Evolutionary conservation across 2,888 invertebrate species (phyloP).

Genomic region (Cryptus armator): DNA sequence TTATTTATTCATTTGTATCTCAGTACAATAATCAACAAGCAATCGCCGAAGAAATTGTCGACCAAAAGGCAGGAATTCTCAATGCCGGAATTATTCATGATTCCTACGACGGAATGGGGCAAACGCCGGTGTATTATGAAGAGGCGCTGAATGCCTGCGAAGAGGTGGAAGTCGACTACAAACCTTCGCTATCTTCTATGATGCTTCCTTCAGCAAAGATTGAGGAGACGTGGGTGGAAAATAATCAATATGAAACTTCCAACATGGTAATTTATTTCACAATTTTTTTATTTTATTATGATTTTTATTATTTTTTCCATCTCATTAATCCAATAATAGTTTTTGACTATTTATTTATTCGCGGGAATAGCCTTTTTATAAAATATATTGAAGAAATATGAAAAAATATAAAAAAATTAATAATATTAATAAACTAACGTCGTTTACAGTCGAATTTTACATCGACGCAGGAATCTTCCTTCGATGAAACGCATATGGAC

Average conservation of each 20-base stretch:
- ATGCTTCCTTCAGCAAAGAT: slow-evolving; percentile 41
- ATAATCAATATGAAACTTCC: slow-evolving; percentile 9
- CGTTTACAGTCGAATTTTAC: neutral
- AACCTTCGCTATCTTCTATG: slow-evolving; percentile 50
- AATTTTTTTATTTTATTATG: too few species aligned
- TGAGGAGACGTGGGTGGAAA: slow-evolving; percentile 63
- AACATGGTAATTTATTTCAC: slow-evolving; percentile 36
- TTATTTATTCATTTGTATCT: neutral
- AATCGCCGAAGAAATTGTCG: neutral
- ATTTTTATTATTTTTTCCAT: neutral
- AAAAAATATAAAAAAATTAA: too few species aligned
- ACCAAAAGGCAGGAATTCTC: slow-evolving; percentile 16
- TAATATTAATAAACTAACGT: neutral
- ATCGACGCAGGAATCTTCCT: slow-evolving; percentile 56
- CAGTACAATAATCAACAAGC: slow-evolving; percentile 11
- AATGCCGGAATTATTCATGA: slow-evolving; percentile 4
- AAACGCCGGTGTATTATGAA: slow-evolving; percentile 48
- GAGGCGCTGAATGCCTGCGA: slow-evolving; percentile 56
- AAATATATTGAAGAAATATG: too few species aligned
- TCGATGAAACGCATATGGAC: slow-evolving; percentile 62
- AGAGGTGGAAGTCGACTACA: slow-evolving; percentile 65
- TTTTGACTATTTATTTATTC: neutral
- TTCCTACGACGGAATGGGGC: neutral
- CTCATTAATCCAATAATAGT: neutral
- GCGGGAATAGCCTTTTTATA: too few species aligned